phyloP scores from a whole-genome alignment of 1,140 invertebrate genomes.

The Ruditapes philippinarum region DNA sequence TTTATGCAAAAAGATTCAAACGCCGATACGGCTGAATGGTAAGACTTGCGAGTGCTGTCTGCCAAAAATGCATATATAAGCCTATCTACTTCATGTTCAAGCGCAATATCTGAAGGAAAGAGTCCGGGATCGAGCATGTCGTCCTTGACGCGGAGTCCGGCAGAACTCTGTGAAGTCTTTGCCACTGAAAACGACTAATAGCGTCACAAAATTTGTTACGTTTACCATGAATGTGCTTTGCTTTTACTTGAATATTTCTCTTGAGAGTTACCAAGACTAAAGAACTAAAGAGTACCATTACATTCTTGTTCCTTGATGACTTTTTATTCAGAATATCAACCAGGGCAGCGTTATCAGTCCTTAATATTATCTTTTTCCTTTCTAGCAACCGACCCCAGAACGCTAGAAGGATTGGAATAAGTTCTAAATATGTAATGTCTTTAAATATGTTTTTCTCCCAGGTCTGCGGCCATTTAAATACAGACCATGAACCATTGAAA shows the following conservation, averaged over 20 bases:
- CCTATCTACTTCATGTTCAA: slow-evolving; percentile 26
- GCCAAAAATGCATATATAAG: slow-evolving; percentile 24
- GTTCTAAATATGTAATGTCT: slow-evolving; percentile 53
- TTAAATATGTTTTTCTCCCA: neutral
- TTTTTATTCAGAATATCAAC: slow-evolving; percentile 47
- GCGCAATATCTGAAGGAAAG: slow-evolving; percentile 4
- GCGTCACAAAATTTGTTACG: slow-evolving; percentile 48
- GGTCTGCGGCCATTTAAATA: slow-evolving; percentile 13
- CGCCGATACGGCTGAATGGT: neutral
- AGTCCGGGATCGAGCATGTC: slow-evolving; percentile 10
- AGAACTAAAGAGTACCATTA: slow-evolving; percentile 41
- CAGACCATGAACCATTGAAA: slow-evolving; percentile 14
- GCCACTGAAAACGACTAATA: slow-evolving; percentile 57
- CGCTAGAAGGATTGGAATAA: slow-evolving; percentile 51
- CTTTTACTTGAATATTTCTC: slow-evolving; percentile 47
- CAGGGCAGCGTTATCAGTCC: slow-evolving; percentile 50
- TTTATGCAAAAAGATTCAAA: neutral
- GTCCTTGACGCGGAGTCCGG: slow-evolving; percentile 1
- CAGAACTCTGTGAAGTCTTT: neutral
- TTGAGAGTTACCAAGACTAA: slow-evolving; percentile 21
- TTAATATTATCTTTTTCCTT: slow-evolving; percentile 44
- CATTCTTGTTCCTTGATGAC: slow-evolving; percentile 32
- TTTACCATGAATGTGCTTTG: slow-evolving; percentile 39
- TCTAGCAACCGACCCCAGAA: slow-evolving; percentile 34
- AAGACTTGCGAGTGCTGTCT: neutral